phyloP scores from a whole-genome alignment of 2,113 vertebrate species.

The Gopherus flavomarginatus region DNA sequence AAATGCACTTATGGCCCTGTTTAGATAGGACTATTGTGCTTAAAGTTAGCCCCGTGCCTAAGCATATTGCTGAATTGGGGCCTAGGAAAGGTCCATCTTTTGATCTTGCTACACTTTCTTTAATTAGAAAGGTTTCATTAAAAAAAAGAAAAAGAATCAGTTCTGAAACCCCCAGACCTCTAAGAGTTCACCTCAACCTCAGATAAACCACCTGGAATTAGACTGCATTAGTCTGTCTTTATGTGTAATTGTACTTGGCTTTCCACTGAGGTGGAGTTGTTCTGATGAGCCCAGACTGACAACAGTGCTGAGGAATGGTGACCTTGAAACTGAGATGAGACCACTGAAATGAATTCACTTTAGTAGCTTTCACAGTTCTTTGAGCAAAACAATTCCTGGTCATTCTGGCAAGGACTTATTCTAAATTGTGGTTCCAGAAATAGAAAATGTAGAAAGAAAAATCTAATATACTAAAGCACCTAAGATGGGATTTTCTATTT shows the following conservation, averaged over 20 bases:
- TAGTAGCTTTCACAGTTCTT: slow-evolving; percentile 58
- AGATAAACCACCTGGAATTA: slow-evolving; percentile 8
- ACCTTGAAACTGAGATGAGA: slow-evolving; percentile 65
- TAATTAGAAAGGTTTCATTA: neutral
- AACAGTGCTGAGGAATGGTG: slow-evolving; percentile 39
- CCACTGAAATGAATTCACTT: slow-evolving; percentile 66
- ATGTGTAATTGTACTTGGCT: slow-evolving; percentile 1
- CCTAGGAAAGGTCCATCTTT: neutral
- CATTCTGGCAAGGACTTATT: slow-evolving; percentile 47
- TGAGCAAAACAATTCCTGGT: slow-evolving; percentile 69
- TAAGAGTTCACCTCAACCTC: neutral
- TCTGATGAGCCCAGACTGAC: neutral
- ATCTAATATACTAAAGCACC: slow-evolving; percentile 54
- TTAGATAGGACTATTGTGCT: neutral
- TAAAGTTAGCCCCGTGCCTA: neutral
- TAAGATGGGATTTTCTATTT: slow-evolving; percentile 69
- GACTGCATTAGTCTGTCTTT: neutral
- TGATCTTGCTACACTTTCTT: neutral
- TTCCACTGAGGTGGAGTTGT: neutral
- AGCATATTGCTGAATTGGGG: neutral
- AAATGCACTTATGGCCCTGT: neutral
- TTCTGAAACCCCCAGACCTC: neutral
- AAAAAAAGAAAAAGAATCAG: neutral
- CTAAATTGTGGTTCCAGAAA: slow-evolving; percentile 65
- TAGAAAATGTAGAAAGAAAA: slow-evolving; percentile 39